Evolutionary conservation across 1,140 invertebrate genomes (phyloP), one percentile per base, ranked within the genome.

Genomic region (Drosophila setifemur): DNA sequence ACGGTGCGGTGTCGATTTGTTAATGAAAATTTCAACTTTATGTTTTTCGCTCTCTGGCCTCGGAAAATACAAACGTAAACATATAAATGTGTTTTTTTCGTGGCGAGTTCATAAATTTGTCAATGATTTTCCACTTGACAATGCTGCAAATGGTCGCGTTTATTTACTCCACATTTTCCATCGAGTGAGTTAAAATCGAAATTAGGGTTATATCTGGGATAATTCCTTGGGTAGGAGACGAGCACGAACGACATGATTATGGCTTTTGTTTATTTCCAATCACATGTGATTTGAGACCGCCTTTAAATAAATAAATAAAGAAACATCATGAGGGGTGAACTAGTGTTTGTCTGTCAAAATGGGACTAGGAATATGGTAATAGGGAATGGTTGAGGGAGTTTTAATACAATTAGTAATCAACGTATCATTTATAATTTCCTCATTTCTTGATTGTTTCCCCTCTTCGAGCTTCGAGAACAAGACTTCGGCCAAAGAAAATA

Each of bases 11-110:
- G 75, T 74, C 70, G 75, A 79, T 79, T 79, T 79, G 75, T 79
- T 79, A 79, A 79, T 79, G 75, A 79, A 79, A 79, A 64, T 73
- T 79, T 73, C 37, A 58, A 58, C 66, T 70, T 79, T 79, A 69
- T 74, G 67, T 29, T 76, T 50, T 26, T 40, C 53, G 48, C 52
- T 75, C 31, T 25, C 23, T 11, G 44, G 6, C 49, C 28, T 29
- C 33, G 18, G 14, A n/a, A 4, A 40, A 31, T 25, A 11, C 48
- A 21, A 5, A 25, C 7, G 29, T 48, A 63, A 47, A 66, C 21
- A 37, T 47, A 16, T 16, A 9, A 26, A 26, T 35, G 33, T 39
- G 33, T 47, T 12, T 57, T 23, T 37, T 12, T 26, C 12, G 28
- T 23, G 14, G 4, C 19, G 26, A 11, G 39, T 71, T 71, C 67